Percentiles rank a stretch among this genome's conserved stretches.
Evolutionary conservation across 1,140 invertebrate species (phyloP).

Genomic region (Aleiodes sp.): DNA sequence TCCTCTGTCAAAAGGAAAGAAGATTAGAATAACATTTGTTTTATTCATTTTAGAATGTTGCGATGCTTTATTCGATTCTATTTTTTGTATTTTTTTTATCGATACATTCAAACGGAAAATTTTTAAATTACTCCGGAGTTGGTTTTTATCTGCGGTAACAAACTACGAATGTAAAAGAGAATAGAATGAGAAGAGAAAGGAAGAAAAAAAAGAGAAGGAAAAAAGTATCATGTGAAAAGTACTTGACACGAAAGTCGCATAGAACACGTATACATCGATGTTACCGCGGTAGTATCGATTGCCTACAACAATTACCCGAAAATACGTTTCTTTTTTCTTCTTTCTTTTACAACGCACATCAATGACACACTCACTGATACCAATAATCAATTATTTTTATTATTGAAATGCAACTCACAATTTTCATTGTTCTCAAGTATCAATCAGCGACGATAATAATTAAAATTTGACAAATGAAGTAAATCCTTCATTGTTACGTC

Average conservation of each 20-base stretch:
- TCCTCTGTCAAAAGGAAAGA: background rate
- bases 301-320: background rate
- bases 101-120: background rate
- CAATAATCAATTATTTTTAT: background rate
- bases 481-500: background rate
- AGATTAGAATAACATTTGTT: background rate
- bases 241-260: slow-evolving; percentile 15
- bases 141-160: background rate
- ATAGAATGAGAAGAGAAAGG: background rate
- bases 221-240: background rate
- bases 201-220: background rate
- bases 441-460: background rate
- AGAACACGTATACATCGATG: background rate
- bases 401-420: background rate
- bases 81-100: background rate
- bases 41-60: background rate
- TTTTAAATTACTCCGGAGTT: background rate
- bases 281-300: background rate
- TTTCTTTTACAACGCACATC: too few species aligned
- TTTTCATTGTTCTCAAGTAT: background rate
- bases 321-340: too few species aligned
- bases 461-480: background rate
- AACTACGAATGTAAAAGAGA: background rate
- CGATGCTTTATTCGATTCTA: too few species aligned
- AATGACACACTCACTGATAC: background rate